Evolutionary conservation across 2,888 invertebrate species (phyloP).

Genomic region (Alloscopus bannaensis): DNA sequence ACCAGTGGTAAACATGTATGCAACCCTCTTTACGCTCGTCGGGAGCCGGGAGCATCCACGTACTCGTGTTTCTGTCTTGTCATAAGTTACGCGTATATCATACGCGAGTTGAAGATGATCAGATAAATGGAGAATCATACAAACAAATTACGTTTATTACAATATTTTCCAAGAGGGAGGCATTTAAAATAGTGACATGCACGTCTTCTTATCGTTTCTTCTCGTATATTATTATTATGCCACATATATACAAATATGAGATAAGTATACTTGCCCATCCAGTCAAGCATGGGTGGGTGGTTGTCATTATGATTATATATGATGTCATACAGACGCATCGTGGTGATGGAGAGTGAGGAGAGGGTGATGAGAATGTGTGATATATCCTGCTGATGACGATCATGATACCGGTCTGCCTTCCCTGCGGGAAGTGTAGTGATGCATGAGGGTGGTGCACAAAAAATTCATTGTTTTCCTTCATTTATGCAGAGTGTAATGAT

Average conservation of each 20-base stretch:
- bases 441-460: conserved; percentile 26
- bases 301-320: conserved; percentile 38
- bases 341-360: conserved; percentile 4
- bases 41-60: conserved; percentile 18
- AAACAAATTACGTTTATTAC: conserved; percentile 24
- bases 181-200: neutral
- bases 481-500: no score
- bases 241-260: no score
- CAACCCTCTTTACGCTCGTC: conserved; percentile 30
- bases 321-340: conserved; percentile 18
- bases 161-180: neutral
- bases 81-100: no score
- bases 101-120: no score
- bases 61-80: no score
- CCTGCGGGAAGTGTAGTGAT: conserved; percentile 45
- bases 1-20: conserved; percentile 42
- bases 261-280: conserved; percentile 15
- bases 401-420: conserved; percentile 50
- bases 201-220: conserved; percentile 1
- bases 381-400: conserved; percentile 60
- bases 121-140: conserved; percentile 8
- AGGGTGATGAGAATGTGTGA: conserved; percentile 45
- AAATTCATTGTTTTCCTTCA: conserved; percentile 41
- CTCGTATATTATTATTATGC: conserved; percentile 2
- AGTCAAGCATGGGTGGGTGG: conserved; percentile 41